Evolutionary conservation across 2,888 invertebrate species (phyloP), one percentile per base, ranked within the genome.

Genomic region (Drosophila formosana): DNA sequence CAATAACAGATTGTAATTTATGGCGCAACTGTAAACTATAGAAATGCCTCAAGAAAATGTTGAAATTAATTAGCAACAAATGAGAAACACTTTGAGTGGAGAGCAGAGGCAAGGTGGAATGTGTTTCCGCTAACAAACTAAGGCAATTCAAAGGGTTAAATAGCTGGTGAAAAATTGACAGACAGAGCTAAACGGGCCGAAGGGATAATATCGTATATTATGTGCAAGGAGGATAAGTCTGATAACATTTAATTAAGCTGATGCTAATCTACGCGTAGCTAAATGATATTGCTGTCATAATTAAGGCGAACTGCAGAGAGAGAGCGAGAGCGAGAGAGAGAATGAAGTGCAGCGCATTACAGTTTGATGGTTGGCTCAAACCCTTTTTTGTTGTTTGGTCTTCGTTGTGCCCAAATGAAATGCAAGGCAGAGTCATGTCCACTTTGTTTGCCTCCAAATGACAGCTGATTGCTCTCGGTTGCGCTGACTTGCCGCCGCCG

Each of bases 371-470:
- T 49, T 75, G 75, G 78, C 75, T 69, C 55, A 71, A 81, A 72
- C 72, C 82, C 70, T 60, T 80, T 60, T 28, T n/a, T 5, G 2
- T 52, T 64, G 64, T 52, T 63, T 41, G 18, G n/a, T 6, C 50
- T 58, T 66, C 50, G 63, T 55, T 11, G 39, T 56, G 37, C 64
- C 67, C 60, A 79, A 72, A 57, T 52, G 46, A 64, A 66, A 72
- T 70, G 67, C 78, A 78, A 65, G 56, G 70, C 80, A 66, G 47
- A 82, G 83, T 78, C 88, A 86, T 88, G 84, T 84, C 88, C 88
- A 89, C 89, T 85, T 89, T 85, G 85, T 89, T 85, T 84, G 85
- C 85, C 78, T 84, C 82, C 75, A 84, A 88, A 87, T 89, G 85
- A 86, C 85, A 86, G 85, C 85, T 86, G 85, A 86, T 86, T 85